Conservation (phyloP, 2,797 vertebrate species). For the Odontamblyopus lacepedii region DNA sequence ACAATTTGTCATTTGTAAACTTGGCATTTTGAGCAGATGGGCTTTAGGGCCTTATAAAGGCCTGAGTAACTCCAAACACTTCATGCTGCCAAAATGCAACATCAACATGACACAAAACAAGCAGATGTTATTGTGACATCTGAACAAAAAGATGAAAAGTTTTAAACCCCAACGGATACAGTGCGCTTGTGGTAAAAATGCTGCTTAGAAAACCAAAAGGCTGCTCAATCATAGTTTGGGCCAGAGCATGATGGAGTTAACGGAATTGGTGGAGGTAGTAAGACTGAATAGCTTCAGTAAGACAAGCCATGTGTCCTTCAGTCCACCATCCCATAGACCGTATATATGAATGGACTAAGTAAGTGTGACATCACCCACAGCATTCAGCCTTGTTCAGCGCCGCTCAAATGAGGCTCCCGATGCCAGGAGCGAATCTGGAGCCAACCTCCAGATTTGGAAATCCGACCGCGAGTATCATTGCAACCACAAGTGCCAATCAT, state of each 20-base stretch:
- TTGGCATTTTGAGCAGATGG: constrained; percentile 34
- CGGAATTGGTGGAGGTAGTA: neutral
- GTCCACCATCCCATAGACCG: neutral
- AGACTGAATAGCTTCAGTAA: neutral
- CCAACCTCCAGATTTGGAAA: no score
- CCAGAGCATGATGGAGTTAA: no score
- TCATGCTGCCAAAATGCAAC: constrained; percentile 9
- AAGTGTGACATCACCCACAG: no score
- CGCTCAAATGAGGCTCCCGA: no score
- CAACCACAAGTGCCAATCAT: no score
- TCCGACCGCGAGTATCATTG: no score
- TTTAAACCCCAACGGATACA: neutral
- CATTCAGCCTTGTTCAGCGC: no score
- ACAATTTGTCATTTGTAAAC: constrained; percentile 66
- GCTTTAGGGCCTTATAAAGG: constrained; percentile 58
- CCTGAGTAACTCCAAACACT: constrained; percentile 26
- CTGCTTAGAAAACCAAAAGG: neutral
- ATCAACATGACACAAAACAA: constrained; percentile 26
- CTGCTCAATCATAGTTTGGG: neutral
- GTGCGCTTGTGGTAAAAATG: neutral
- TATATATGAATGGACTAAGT: no score
- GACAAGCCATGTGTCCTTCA: neutral
- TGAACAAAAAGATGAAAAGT: neutral
- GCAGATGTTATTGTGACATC: neutral
- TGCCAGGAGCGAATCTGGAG: no score